These are phyloP conservation scores for Synergus umbraculus DNA, from an alignment of 2,888 invertebrate species.

Conservation along the genomic window DNA sequence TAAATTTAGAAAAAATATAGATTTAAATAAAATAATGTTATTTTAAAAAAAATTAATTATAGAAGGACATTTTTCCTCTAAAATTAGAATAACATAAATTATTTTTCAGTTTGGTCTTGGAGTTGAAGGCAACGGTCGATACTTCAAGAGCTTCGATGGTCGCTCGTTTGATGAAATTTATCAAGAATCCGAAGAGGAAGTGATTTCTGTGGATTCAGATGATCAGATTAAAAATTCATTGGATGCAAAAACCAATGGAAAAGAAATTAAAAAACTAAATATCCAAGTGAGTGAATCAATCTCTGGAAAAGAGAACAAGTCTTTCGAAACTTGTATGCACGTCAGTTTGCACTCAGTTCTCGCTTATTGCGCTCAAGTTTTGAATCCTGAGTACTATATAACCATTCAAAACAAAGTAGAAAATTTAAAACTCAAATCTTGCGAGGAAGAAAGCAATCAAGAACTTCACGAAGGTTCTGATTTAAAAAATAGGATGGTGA, in stretches of 20 bases:
- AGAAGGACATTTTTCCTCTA: background rate
- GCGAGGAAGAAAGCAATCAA: background rate
- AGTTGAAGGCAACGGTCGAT: slow-evolving; percentile 66
- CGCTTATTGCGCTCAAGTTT: slow-evolving; percentile 65
- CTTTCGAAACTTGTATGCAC: slow-evolving; percentile 66
- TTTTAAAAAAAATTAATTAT: background rate
- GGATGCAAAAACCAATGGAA: slow-evolving; percentile 45
- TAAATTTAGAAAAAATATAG: background rate
- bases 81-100: background rate
- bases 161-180: slow-evolving; percentile 66
- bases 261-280: slow-evolving; percentile 17
- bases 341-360: slow-evolving; percentile 68
- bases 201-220: slow-evolving; percentile 65
- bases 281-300: slow-evolving; percentile 31
- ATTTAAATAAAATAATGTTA: background rate
- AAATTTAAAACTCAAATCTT: background rate
- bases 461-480: background rate
- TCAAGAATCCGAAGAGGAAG: slow-evolving; percentile 62
- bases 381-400: slow-evolving; percentile 56
- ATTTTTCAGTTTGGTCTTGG: slow-evolving; percentile 67
- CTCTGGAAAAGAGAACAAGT: slow-evolving; percentile 41
- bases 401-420: slow-evolving; percentile 47
- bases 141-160: slow-evolving; percentile 65
- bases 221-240: slow-evolving; percentile 46
- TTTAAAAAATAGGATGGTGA: background rate